Conservation (phyloP, 2,113 vertebrate genomes). For the Apteryx mantelli region DNA sequence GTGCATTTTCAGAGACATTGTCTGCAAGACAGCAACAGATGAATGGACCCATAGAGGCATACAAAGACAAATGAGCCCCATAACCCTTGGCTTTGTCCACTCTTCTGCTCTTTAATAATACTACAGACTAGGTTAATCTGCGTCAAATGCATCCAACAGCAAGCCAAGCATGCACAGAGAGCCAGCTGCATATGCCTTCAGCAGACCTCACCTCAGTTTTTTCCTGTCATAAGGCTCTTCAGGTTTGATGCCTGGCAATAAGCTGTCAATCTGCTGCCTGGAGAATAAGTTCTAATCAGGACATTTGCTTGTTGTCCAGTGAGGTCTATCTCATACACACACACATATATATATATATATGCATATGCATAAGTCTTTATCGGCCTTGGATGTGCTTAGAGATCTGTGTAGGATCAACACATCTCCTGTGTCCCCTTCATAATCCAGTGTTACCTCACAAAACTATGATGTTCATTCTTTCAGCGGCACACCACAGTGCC, state of each 20-base stretch:
- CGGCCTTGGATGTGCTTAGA: neutral
- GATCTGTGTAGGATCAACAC: neutral
- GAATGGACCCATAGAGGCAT: neutral
- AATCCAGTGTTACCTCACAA: neutral
- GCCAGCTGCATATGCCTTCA: neutral
- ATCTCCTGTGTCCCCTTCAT: neutral
- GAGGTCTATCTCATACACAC: neutral
- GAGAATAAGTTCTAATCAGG: neutral
- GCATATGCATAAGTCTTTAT: neutral
- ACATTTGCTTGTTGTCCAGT: neutral
- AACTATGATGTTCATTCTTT: neutral
- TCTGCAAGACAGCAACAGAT: slow-evolving; percentile 31
- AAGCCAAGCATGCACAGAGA: neutral
- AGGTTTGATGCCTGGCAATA: neutral
- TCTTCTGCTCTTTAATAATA: neutral
- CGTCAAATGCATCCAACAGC: neutral
- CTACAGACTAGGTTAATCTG: neutral
- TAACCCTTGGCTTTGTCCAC: neutral
- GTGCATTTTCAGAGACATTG: neutral
- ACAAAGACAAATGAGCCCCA: slow-evolving; percentile 15
- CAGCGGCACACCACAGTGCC: neutral
- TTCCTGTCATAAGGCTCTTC: slow-evolving; percentile 8
- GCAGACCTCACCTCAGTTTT: neutral
- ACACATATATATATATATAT: too few relatives aligned
- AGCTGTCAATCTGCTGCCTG: slow-evolving; percentile 24